These are phyloP conservation scores for Sylvia borin DNA, from an alignment of 2,797 vertebrate genomes.

Conservation along the genomic window DNA sequence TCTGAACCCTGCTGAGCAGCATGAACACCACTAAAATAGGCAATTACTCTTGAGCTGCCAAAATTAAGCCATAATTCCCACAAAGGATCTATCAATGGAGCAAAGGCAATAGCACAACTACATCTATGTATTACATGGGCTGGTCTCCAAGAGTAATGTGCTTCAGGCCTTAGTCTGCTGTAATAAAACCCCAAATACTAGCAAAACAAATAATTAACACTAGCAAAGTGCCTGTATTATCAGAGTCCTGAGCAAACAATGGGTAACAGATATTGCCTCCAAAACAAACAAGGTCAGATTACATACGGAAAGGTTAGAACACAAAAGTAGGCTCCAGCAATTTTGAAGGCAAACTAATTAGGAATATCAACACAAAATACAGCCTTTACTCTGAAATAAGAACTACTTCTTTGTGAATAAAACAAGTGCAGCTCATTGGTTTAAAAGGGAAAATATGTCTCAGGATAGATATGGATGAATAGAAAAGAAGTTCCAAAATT, in stretches of 20 bases:
- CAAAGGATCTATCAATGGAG: not conserved
- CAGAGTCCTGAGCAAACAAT: not conserved
- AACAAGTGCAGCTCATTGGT: not conserved
- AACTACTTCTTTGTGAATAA: not conserved
- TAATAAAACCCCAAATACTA: not conserved
- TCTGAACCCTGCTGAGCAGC: no score
- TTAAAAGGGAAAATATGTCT: not conserved
- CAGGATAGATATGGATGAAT: not conserved
- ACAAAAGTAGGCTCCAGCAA: not conserved
- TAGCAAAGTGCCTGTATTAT: not conserved
- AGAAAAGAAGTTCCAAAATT: not conserved
- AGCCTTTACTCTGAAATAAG: not conserved
- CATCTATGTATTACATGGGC: not conserved
- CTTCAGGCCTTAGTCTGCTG: not conserved
- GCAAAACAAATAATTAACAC: conserved; percentile 6
- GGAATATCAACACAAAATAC: not conserved
- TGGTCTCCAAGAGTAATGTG: not conserved
- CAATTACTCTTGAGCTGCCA: not conserved
- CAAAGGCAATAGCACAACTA: not conserved
- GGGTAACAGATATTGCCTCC: not conserved
- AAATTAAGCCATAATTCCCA: not conserved
- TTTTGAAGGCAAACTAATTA: not conserved
- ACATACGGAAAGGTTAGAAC: not conserved
- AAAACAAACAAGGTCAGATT: not conserved
- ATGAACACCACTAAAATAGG: not conserved